Conservation (phyloP, 2,888 invertebrate species). For the Elysia crispata region DNA sequence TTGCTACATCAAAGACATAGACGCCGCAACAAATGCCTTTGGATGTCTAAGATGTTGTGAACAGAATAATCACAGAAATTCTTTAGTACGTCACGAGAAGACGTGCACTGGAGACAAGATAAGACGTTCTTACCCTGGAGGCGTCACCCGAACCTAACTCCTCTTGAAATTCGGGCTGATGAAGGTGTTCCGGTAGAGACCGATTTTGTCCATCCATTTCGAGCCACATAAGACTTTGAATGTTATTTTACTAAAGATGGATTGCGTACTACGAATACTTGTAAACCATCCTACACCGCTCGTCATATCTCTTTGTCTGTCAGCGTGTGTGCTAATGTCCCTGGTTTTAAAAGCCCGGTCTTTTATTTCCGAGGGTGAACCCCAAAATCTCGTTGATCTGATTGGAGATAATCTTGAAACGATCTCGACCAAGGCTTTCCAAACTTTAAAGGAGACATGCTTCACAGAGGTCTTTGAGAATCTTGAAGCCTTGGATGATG, state of each 20-base stretch:
- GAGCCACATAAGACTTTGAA: slow-evolving; percentile 32
- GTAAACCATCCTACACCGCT: not conserved
- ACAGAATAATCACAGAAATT: not conserved
- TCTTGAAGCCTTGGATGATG: not conserved
- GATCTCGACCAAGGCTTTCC: not conserved
- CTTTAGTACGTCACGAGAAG: not conserved
- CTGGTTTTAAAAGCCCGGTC: not conserved
- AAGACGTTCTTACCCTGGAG: not conserved
- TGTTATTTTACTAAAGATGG: not conserved
- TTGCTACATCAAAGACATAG: not conserved
- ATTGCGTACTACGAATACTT: not conserved
- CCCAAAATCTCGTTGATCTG: not conserved
- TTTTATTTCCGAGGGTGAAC: slow-evolving; percentile 16
- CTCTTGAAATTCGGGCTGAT: not conserved
- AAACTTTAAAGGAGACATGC: not conserved
- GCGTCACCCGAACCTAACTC: not conserved
- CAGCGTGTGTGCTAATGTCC: slow-evolving; percentile 14
- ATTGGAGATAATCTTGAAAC: not conserved
- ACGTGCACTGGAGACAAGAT: not conserved
- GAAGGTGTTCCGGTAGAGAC: not conserved
- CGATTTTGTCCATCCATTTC: not conserved
- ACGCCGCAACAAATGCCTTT: not conserved
- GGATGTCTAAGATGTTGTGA: not conserved
- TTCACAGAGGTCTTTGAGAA: not conserved
- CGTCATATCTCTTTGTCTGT: not conserved